Conservation (phyloP, 2,797 vertebrate genomes). For the Myioborus miniatus region DNA sequence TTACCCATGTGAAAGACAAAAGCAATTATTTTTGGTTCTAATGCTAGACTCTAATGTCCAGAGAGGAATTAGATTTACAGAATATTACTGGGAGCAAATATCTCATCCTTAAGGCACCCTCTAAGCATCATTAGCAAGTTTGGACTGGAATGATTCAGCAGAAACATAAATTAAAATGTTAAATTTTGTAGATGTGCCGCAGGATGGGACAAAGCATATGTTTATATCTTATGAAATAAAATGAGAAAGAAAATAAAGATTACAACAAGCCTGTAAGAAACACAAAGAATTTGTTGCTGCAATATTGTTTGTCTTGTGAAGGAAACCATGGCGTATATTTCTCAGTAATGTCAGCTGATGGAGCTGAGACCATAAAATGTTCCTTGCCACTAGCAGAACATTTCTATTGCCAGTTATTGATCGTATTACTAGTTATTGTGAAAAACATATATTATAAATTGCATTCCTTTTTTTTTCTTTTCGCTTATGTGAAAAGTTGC, state of each 20-base stretch:
- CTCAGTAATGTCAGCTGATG: conserved; percentile 38
- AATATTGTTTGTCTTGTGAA: conserved; percentile 49
- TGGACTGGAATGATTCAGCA: neutral
- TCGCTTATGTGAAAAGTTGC: neutral
- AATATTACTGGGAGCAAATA: neutral
- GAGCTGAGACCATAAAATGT: conserved; percentile 41
- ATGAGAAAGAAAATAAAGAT: conserved; percentile 20
- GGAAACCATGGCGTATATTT: conserved; percentile 21
- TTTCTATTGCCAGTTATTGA: conserved; percentile 63
- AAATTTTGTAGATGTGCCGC: neutral
- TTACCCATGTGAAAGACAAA: neutral
- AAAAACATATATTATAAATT: conserved; percentile 55
- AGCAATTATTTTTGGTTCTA: neutral
- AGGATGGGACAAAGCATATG: neutral
- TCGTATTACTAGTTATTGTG: conserved; percentile 40
- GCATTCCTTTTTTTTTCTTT: neutral
- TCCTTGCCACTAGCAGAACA: conserved; percentile 38
- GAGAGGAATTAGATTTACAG: neutral
- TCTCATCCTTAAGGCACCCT: neutral
- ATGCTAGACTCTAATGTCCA: neutral
- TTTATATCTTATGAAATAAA: conserved; percentile 18
- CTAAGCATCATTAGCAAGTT: neutral
- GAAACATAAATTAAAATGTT: neutral
- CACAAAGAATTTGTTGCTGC: conserved; percentile 28
- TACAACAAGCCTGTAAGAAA: conserved; percentile 26